A percentile compares a stretch with the other conserved stretches of the same genome.
phyloP scores from a whole-genome alignment of 2,888 invertebrate species.

The Eumacrocentrus americanus region DNA sequence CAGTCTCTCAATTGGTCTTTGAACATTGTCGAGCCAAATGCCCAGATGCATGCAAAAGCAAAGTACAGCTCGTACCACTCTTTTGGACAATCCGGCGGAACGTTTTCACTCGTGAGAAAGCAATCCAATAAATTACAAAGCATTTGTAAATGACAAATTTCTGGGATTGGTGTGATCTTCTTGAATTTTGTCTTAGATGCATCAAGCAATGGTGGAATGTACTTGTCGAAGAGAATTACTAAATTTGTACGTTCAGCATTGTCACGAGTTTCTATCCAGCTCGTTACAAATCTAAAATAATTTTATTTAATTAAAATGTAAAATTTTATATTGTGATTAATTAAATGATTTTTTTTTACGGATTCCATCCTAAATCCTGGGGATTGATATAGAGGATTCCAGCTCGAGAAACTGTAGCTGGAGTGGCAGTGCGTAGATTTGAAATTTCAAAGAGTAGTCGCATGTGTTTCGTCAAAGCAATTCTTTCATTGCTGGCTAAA shows the following conservation, averaged over 20 bases:
- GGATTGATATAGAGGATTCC: conserved; percentile 95
- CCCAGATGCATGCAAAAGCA: conserved; percentile 89
- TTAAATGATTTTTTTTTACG: conserved; percentile 65
- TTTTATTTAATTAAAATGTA: neutral
- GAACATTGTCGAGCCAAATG: conserved; percentile 89
- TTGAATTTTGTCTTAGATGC: conserved; percentile 77
- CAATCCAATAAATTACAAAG: conserved; percentile 87
- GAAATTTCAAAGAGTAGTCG: conserved; percentile 93
- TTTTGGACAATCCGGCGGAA: conserved; percentile 88
- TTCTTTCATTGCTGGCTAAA: conserved; percentile 92
- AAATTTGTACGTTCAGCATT: conserved; percentile 80
- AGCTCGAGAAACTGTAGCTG: conserved; percentile 93
- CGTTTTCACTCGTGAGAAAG: conserved; percentile 78
- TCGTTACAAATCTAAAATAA: conserved; percentile 75
- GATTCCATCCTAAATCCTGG: conserved; percentile 93
- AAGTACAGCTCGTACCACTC: conserved; percentile 96
- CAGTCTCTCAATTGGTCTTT: conserved; percentile 92
- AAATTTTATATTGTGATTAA: conserved; percentile 1
- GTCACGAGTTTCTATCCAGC: conserved; percentile 83
- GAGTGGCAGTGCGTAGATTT: conserved; percentile 86
- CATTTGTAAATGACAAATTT: conserved; percentile 88
- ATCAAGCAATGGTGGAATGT: conserved; percentile 85
- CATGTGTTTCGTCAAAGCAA: conserved; percentile 88
- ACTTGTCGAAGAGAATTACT: conserved; percentile 90
- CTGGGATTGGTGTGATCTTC: conserved; percentile 88